phyloP scores from a whole-genome alignment of 1,140 invertebrate genomes.

The Drosophila sechellia region DNA sequence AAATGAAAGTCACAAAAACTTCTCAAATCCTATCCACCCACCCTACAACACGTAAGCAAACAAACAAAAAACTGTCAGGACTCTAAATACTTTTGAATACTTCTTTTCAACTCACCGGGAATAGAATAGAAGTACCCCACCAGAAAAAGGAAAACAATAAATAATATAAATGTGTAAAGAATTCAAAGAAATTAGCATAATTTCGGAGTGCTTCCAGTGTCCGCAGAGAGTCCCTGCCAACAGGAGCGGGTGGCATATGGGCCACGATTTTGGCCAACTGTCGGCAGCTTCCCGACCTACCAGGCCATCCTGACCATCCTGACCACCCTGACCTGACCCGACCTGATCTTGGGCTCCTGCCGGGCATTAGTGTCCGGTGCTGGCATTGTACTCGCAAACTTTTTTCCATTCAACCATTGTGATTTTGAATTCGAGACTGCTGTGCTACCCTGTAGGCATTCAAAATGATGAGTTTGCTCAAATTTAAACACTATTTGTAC shows the following conservation, averaged over 20 bases:
- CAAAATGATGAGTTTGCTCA: not conserved
- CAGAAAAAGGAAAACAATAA: constrained; percentile 67
- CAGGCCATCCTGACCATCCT: constrained; percentile 3
- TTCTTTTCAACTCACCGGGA: constrained; percentile 47
- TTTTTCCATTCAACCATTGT: constrained; percentile 54
- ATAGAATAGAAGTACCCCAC: constrained; percentile 19
- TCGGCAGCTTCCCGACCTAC: constrained; percentile 41
- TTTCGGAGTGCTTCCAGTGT: constrained; percentile 38
- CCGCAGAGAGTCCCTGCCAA: constrained; percentile 6
- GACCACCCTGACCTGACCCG: constrained; percentile 35
- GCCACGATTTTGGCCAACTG: constrained; percentile 51
- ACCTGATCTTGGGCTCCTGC: constrained; percentile 63
- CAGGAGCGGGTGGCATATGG: constrained; percentile 20
- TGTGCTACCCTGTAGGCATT: constrained; percentile 22
- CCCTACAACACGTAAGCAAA: constrained; percentile 5
- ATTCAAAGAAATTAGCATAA: constrained; percentile 76
- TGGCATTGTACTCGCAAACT: constrained; percentile 45
- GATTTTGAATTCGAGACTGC: constrained; percentile 43
- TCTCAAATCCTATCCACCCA: constrained; percentile 21
- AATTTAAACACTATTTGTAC: not conserved
- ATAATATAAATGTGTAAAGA: constrained; percentile 78
- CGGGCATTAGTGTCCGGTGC: constrained; percentile 71
- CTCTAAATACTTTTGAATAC: constrained; percentile 71
- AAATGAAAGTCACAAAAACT: constrained; percentile 71
- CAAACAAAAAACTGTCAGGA: constrained; percentile 57